Percentiles rank a stretch among this genome's conserved stretches.
Conservation (phyloP, 2,888 invertebrate species). For the Sthenelais limicola region DNA sequence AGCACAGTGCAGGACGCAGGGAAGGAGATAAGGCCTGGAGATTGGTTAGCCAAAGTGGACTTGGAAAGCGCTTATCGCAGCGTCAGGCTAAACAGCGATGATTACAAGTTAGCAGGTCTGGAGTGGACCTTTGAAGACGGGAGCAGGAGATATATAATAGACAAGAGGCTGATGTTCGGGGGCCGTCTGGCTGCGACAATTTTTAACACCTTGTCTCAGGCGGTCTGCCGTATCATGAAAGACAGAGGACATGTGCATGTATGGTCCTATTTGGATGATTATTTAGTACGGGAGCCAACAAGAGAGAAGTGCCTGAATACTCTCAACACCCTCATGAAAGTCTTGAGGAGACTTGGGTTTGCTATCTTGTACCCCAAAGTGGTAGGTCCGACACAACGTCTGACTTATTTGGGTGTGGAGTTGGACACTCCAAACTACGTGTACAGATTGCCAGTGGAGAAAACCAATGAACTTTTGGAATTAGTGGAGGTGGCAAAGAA, state of each 20-base stretch:
- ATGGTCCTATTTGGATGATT: conserved; percentile 24
- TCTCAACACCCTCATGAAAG: background rate
- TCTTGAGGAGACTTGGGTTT: conserved; percentile 23
- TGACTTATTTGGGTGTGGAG: conserved; percentile 33
- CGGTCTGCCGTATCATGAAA: conserved; percentile 11
- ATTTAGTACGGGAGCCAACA: background rate
- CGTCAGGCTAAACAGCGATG: background rate
- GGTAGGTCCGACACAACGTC: background rate
- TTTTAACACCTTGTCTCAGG: conserved; percentile 38
- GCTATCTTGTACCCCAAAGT: conserved; percentile 30
- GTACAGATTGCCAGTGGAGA: background rate
- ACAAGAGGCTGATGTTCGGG: conserved; percentile 16
- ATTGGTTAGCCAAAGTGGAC: conserved; percentile 30
- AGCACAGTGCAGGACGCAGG: conserved; percentile 25
- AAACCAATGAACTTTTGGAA: background rate
- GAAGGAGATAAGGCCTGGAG: background rate
- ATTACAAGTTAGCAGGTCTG: conserved; percentile 11
- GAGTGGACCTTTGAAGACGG: conserved; percentile 17
- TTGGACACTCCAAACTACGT: background rate
- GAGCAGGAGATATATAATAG: background rate
- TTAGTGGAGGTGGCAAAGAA: background rate
- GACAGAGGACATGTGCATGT: background rate
- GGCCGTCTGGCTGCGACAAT: conserved; percentile 9
- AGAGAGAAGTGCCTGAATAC: background rate
- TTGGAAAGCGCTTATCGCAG: background rate